Evolutionary conservation across 2,113 vertebrate genomes (phyloP), one percentile per base, ranked within the genome.

Genomic region (Oncorhynchus nerka): DNA sequence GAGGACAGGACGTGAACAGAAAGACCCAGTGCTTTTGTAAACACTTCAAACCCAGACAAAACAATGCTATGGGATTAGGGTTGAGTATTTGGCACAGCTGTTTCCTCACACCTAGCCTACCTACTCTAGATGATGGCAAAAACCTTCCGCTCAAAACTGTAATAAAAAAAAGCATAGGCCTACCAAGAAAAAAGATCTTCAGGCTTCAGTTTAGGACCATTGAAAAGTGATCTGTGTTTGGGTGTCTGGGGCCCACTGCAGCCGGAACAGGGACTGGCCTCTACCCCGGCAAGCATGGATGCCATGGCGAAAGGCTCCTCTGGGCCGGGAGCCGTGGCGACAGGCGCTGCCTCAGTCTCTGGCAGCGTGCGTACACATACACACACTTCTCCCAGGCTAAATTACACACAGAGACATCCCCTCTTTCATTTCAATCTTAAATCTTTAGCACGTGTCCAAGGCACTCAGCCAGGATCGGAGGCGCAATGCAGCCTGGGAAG

Each of bases 221-320:
- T 45, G 8, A 45, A 45, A 45, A 83, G 78, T 82, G 84, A 75
- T 81, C 84, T 86, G 83, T 84, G 81, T 78, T 77, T 75, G 84
- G 84, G 81, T 39, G 71, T 30, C 6, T 51, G 71, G 64, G 82
- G 86, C 84, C 84, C 70, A 68, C 82, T 70, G 82, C 74, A 77
- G 39, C 39, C 2, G 39, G 9, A 45, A 86, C 77, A 45, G 75
- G 51, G 83, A 62, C 85, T 75, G 74, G 70, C 77, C 79, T 74
- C 16, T 80, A 88, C 85, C 32, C 9, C 1, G 9, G 81, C 87
- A 87, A 84, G 81, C 79, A 75, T 79, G 24, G 87, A 85, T 84
- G 84, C 89, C 89, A 90, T 88, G 89, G 83, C 62, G 87, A 90
- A 89, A 84, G 79, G 76, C 83, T 89, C 86, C 74, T 51, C 84